Base-by-base conservation (phyloP, 2,113 vertebrate species). In the Thalassarche chlororhynchos region DNA sequence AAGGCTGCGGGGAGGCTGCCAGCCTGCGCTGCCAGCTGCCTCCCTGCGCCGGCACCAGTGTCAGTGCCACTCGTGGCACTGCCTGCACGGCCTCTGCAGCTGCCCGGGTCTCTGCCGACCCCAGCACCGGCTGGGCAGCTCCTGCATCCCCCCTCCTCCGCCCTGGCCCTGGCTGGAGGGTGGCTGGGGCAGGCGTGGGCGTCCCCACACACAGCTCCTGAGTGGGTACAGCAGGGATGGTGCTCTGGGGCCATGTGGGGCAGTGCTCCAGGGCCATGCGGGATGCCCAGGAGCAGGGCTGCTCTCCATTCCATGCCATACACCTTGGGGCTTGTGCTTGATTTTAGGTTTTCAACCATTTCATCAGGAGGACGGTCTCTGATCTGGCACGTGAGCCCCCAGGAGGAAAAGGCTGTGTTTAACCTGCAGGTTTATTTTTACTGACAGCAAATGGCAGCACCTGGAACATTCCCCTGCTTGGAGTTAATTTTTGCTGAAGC, bases 361-460 rank as follows among this genome's bases (percentile, higher is more conserved):
- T 78, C 44, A 32, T 13, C 1, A 0, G 46, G 58, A 87, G 32
- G 82, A 84, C 93, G 69, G 69, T 93, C 69, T 74, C 34, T 1
- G 18, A 52, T 65, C 64, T 7, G 52, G 81, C 93, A 89, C 10
- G 4, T 60, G 84, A 93, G 82, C 60, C 18, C 18, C 21, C 49
- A 14, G 49, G 51, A 70, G 42, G 61, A 80, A 92, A 69, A 87
- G 75, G 84, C 71, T 46, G 70, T 78, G 87, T 96, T 91, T 89
- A 93, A 95, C 87, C 94, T 93, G 82, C 55, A 8, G 74, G 78
- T 94, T 96, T 96, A 96, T 97, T 96, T 96, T 95, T 83, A 89
- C 83, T 11, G 16, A 69, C 83, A 55, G 91, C 42, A 11, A 96
- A 94, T 10, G 34, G 90, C 87, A 91, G 65, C 0, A 54, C 87